These are phyloP conservation scores for Nothobranchius furzeri DNA, from an alignment of 2,113 vertebrate genomes.

Conservation along the genomic window DNA sequence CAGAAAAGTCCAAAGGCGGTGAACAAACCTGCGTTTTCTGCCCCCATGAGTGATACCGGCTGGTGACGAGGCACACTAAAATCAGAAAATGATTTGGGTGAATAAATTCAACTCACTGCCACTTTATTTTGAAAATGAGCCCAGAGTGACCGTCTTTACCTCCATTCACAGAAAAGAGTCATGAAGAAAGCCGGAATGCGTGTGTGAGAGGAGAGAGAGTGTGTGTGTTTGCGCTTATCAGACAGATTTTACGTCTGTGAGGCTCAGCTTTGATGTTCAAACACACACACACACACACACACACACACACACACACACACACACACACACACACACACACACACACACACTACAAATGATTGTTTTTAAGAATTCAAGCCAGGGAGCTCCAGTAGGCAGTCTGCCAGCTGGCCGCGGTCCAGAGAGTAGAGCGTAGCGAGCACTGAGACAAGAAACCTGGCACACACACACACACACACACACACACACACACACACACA, in stretches of 20 bases:
- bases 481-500: conserved; percentile 17
- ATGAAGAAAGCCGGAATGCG: conserved; percentile 33
- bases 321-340: conserved; percentile 52
- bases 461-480: conserved; percentile 34
- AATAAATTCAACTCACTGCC: conserved; percentile 4
- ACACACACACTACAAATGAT: conserved; percentile 78
- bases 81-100: conserved; percentile 27
- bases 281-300: conserved; percentile 44
- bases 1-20: neutral
- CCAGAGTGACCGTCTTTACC: conserved; percentile 52
- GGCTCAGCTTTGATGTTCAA: conserved; percentile 77
- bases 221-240: conserved; percentile 48
- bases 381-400: conserved; percentile 75
- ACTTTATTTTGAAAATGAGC: conserved; percentile 40
- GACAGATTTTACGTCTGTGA: conserved; percentile 70
- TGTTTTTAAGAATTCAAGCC: conserved; percentile 82
- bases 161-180: conserved; percentile 57
- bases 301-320: conserved; percentile 42
- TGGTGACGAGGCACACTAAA: conserved; percentile 15
- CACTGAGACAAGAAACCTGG: conserved; percentile 68
- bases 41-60: conserved; percentile 9
- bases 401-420: conserved; percentile 78
- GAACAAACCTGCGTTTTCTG: conserved; percentile 21
- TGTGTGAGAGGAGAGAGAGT: conserved; percentile 9
- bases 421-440: conserved; percentile 72